Percentiles rank a stretch among this genome's conserved stretches.
These are phyloP conservation scores for Dromius quadrimaculatus DNA, from an alignment of 2,888 invertebrate species.

Conservation along the genomic window DNA sequence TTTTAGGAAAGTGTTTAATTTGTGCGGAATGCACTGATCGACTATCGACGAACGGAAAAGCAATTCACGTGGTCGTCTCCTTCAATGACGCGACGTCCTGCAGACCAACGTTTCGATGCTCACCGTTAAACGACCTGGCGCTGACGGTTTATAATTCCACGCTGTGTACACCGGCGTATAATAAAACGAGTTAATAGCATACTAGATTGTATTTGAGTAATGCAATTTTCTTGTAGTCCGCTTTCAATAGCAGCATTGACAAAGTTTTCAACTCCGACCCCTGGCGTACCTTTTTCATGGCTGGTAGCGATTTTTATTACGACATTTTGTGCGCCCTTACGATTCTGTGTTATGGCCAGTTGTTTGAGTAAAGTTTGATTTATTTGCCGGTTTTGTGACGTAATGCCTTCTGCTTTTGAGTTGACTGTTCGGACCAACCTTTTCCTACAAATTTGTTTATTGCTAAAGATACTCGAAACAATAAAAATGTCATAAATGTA, in stretches of 20 bases:
- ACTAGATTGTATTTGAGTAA: conserved; percentile 47
- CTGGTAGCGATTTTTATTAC: conserved; percentile 46
- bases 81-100: not conserved
- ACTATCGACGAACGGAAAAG: conserved; percentile 1
- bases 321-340: conserved; percentile 42
- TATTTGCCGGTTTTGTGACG: conserved; percentile 34
- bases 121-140: too few relatives aligned
- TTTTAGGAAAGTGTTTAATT: too few relatives aligned
- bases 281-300: conserved; percentile 41
- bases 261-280: conserved; percentile 40
- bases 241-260: conserved; percentile 46
- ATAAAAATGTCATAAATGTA: too few relatives aligned
- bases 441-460: too few relatives aligned
- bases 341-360: conserved; percentile 40
- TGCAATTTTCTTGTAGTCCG: conserved; percentile 49
- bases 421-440: not conserved
- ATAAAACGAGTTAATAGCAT: conserved; percentile 45
- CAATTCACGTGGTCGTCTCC: conserved; percentile 9
- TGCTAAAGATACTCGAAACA: too few relatives aligned
- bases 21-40: not conserved
- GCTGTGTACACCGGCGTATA: conserved; percentile 27
- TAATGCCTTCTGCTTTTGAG: conserved; percentile 7
- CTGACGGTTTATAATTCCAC: conserved; percentile 38
- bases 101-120: not conserved
- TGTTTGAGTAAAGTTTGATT: conserved; percentile 49